A percentile compares a stretch with the other conserved stretches of the same genome.
These are phyloP conservation scores for Eristalinus sepulchralis DNA, from an alignment of 2,888 invertebrate genomes.

Conservation along the genomic window DNA sequence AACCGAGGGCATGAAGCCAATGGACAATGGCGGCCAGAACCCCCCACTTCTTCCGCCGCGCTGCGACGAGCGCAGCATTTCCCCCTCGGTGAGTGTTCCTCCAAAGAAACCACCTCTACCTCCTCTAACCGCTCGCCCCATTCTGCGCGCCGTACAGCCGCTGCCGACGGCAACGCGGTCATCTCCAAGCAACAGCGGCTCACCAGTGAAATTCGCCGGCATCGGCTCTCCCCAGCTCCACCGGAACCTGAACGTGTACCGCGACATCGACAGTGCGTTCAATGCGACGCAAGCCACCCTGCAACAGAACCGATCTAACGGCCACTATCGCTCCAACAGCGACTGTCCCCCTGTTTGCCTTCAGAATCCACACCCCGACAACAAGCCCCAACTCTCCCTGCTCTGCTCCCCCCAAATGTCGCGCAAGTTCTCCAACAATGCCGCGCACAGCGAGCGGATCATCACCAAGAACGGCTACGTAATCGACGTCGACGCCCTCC, in stretches of 20 bases:
- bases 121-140: conserved; percentile 83
- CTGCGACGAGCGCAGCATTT: conserved; percentile 68
- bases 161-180: conserved; percentile 83
- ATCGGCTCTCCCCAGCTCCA: conserved; percentile 86
- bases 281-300: conserved; percentile 27
- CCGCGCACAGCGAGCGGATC: conserved; percentile 73
- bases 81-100: conserved; percentile 80
- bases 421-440: conserved; percentile 76
- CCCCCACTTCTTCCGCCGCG: conserved; percentile 78
- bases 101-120: conserved; percentile 89
- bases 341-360: conserved; percentile 74
- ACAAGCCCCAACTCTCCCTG: conserved; percentile 77
- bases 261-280: conserved; percentile 82
- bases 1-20: conserved; percentile 3
- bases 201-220: conserved; percentile 82
- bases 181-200: conserved; percentile 75
- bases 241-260: conserved; percentile 83
- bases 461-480: conserved; percentile 83
- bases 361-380: conserved; percentile 72
- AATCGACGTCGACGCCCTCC: conserved; percentile 83
- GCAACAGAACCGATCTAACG: conserved; percentile 76
- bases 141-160: conserved; percentile 82
- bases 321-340: conserved; percentile 75
- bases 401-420: conserved; percentile 84
- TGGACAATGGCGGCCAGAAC: conserved; percentile 28